phyloP scores from a whole-genome alignment of 2,113 vertebrate species.

The Zingel zingel region DNA sequence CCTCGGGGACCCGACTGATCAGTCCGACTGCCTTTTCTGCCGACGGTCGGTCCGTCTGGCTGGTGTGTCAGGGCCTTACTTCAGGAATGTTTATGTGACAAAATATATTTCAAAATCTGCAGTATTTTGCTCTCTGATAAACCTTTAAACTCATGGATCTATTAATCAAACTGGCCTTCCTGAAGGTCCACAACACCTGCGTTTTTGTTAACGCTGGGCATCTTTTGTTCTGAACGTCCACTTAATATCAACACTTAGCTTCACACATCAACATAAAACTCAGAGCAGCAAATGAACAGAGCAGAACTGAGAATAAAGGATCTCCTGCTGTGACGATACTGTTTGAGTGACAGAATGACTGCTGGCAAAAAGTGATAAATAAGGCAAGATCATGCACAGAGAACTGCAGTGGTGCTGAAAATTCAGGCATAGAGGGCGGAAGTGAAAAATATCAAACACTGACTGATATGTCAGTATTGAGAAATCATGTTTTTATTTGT shows the following conservation, averaged over 20 bases:
- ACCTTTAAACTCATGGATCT: not conserved
- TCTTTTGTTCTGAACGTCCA: not conserved
- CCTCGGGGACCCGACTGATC: no score
- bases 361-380: constrained; percentile 5
- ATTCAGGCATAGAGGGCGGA: not conserved
- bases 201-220: not conserved
- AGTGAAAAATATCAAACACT: not conserved
- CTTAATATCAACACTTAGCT: not conserved
- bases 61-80: no score
- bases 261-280: not conserved
- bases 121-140: not conserved
- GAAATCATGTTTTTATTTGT: not conserved
- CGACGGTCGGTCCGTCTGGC: no score
- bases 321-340: constrained; percentile 8
- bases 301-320: constrained; percentile 3
- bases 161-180: not conserved
- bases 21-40: no score
- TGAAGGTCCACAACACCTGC: not conserved
- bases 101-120: not conserved
- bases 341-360: constrained; percentile 15
- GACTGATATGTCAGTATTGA: not conserved
- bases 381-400: not conserved
- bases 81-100: not conserved
- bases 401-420: no score
- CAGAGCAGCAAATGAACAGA: not conserved